Conservation (phyloP, 2,888 invertebrate genomes). For the Drosophila greeni region DNA sequence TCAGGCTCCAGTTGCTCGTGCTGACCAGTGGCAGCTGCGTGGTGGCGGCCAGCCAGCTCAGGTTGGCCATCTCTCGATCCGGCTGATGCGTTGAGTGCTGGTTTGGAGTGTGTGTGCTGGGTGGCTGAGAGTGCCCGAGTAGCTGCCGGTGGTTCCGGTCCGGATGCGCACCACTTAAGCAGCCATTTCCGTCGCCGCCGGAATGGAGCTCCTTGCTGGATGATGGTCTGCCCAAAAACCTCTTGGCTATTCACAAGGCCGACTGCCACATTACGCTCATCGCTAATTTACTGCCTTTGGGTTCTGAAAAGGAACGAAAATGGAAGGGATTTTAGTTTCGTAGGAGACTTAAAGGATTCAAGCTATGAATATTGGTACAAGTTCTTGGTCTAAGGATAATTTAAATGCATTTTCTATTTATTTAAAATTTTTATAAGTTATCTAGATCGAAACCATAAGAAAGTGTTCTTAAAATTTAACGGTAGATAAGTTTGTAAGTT, state of each 20-base stretch:
- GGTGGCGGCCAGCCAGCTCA: conserved; percentile 48
- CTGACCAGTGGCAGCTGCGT: conserved; percentile 56
- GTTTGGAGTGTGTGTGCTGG: conserved; percentile 5
- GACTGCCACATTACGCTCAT: conserved; percentile 50
- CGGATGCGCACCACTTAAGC: conserved; percentile 69
- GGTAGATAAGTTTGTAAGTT: not conserved
- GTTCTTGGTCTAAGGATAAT: not conserved
- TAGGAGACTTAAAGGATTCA: too few species aligned
- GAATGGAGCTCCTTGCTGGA: conserved; percentile 45
- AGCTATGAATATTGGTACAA: not conserved
- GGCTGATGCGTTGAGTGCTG: conserved; percentile 32
- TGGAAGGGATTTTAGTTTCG: conserved; percentile 4
- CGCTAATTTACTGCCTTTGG: conserved; percentile 53
- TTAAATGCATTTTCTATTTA: not conserved
- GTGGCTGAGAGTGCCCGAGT: conserved; percentile 13
- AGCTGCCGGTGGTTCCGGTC: conserved; percentile 18
- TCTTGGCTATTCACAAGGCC: conserved; percentile 51
- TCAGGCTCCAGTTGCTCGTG: conserved; percentile 36
- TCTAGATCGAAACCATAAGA: not conserved
- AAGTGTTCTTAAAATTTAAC: not conserved
- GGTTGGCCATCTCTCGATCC: conserved; percentile 50
- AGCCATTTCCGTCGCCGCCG: conserved; percentile 60
- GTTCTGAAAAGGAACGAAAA: conserved; percentile 21
- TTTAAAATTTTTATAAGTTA: not conserved
- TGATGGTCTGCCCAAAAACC: conserved; percentile 25